These are phyloP conservation scores for Prionailurus viverrinus DNA, from an alignment of 2,113 vertebrate species.

Conservation along the genomic window DNA sequence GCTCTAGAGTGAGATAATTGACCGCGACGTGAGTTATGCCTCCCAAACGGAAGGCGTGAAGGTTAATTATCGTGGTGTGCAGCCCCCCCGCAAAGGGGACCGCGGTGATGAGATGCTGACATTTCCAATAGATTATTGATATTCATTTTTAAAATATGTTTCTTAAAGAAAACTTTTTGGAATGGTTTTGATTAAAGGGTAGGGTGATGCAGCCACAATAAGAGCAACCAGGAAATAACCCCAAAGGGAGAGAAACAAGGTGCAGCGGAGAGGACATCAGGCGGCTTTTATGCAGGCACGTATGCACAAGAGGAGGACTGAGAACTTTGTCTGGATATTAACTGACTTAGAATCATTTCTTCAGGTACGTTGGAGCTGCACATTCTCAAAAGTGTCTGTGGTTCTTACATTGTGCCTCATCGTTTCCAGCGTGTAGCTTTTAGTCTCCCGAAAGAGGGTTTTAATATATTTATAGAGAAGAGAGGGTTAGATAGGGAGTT, in stretches of 20 bases:
- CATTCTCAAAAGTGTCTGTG: background rate
- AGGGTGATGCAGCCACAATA: constrained; percentile 45
- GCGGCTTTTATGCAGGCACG: background rate
- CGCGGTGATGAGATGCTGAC: constrained; percentile 44
- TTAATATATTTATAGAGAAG: background rate
- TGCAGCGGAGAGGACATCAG: background rate
- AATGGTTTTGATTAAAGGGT: constrained; percentile 6
- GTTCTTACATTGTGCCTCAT: background rate
- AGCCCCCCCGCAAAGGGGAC: constrained; percentile 76
- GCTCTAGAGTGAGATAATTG: constrained; percentile 79
- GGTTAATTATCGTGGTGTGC: constrained; percentile 73
- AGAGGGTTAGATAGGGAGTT: background rate
- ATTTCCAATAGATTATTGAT: constrained; percentile 62
- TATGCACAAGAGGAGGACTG: background rate
- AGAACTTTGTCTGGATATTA: constrained; percentile 33
- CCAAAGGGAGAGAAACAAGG: background rate
- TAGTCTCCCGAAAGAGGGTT: background rate
- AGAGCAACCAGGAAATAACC: background rate
- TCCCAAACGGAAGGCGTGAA: constrained; percentile 77
- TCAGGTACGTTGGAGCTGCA: background rate
- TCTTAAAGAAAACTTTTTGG: constrained; percentile 49
- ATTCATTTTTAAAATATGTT: constrained; percentile 14
- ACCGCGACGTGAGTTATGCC: constrained; percentile 69
- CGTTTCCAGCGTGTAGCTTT: background rate
- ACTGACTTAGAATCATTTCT: constrained; percentile 27